Evolutionary conservation across 2,888 invertebrate species (phyloP).

Genomic region (Drosophila ustulata): DNA sequence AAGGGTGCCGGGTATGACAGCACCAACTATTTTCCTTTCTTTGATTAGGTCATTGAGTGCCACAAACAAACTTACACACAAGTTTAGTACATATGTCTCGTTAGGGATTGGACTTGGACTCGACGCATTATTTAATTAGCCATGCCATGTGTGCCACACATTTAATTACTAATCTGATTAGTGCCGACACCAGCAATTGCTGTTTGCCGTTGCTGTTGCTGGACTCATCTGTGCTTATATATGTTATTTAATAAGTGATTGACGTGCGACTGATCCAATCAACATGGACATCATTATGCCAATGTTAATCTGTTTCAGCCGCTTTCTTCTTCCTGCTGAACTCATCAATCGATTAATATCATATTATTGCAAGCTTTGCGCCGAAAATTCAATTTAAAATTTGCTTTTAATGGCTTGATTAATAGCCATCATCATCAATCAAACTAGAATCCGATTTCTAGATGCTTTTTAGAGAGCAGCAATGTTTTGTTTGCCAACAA

Average conservation of each 20-base stretch:
- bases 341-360: constrained; percentile 12
- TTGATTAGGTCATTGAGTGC: constrained; percentile 53
- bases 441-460: not conserved
- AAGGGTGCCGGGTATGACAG: not conserved
- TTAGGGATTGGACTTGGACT: constrained; percentile 4
- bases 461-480: not conserved
- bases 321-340: constrained; percentile 8
- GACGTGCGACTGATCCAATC: constrained; percentile 20
- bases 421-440: not conserved
- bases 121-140: constrained; percentile 38
- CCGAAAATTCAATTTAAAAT: not conserved
- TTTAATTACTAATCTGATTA: constrained; percentile 47
- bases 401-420: not conserved
- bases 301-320: constrained; percentile 5
- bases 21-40: constrained; percentile 22
- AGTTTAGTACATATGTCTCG: constrained; percentile 4
- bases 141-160: constrained; percentile 34
- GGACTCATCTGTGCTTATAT: constrained; percentile 10
- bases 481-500: not conserved
- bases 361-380: not conserved
- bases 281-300: constrained; percentile 23
- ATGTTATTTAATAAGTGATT: constrained; percentile 27
- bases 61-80: constrained; percentile 7
- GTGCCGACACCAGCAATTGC: constrained; percentile 7
- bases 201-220: not conserved